Percentiles rank a stretch among this genome's conserved stretches.
Evolutionary conservation across 2,888 invertebrate genomes (phyloP).

Genomic region (Diaperis boleti): DNA sequence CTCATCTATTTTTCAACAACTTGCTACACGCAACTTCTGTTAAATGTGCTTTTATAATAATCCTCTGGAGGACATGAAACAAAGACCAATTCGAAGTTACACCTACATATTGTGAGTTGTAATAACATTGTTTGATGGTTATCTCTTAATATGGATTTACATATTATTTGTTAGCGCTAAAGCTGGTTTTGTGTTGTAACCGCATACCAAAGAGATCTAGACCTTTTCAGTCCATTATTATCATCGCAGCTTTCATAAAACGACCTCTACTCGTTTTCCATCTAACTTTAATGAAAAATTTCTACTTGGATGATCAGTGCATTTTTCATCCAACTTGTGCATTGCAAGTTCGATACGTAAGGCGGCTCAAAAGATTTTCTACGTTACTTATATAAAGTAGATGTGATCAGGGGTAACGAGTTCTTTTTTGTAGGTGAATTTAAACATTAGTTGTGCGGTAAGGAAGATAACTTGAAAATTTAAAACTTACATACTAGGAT

Average conservation of each 20-base stretch:
- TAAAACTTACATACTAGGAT: too few relatives aligned
- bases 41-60: too few relatives aligned
- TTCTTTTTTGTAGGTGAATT: too few relatives aligned
- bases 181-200: background rate
- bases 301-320: constrained; percentile 7
- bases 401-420: too few relatives aligned
- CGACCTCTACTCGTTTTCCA: background rate
- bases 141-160: background rate
- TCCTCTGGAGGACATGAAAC: too few relatives aligned
- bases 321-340: background rate
- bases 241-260: constrained; percentile 6
- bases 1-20: too few relatives aligned
- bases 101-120: too few relatives aligned
- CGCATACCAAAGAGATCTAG: background rate
- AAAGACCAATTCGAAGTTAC: too few relatives aligned
- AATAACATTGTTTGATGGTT: background rate
- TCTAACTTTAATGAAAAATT: constrained; percentile 9
- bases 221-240: background rate
- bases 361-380: background rate
- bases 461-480: too few relatives aligned
- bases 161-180: background rate
- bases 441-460: too few relatives aligned
- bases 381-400: background rate
- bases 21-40: too few relatives aligned
- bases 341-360: background rate